Base-by-base conservation (phyloP, 2,888 invertebrate genomes). In the Cataglyphis rosenhaueri region DNA sequence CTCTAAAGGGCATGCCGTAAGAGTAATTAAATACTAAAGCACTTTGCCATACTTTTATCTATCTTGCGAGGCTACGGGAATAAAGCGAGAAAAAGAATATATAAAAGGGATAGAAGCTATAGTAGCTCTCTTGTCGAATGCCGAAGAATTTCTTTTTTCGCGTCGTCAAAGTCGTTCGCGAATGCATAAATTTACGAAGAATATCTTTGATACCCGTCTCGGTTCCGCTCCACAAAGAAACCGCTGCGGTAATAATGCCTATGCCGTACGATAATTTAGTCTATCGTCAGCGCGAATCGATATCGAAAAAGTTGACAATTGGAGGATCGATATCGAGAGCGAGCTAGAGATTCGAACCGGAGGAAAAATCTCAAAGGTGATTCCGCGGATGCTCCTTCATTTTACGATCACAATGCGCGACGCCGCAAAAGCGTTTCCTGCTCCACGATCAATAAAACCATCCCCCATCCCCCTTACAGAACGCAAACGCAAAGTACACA, bases 401-500 rank as follows among this genome's bases (percentile, higher is more conserved):
- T 74, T 79, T 76, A 83, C 89, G 86, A 89, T 89, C 83, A 82
- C 71, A 82, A 87, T 66, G 85, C 83, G 82, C 81, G 84, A 79
- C 79, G 83, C 87, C 87, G 84, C 88, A 85, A 89, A 88, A 88
- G 86, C 85, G 89, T 88, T 90, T 89, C 91, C 87, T 85, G 83
- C 87, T 75, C 73, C 73, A 52, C 92, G 92, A 91, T 91, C 91
- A 91, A 91, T 91, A 91, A 91, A 71, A 88, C 86, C 89, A 89
- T 86, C 87, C 86, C 70, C 79, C 86, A 88, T 83, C 84, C 87
- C 84, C 86, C 85, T 86, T 86, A 83, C 85, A 86, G 88, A 88
- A 91, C 89, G 88, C 91, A 89, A 91, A 91, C 90, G 90, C 91
- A 89, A 88, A 89, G 86, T 89, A 85, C 81, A 87, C 82, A 85